Conservation (phyloP, 1,140 invertebrate genomes). For the Campodea augens region DNA sequence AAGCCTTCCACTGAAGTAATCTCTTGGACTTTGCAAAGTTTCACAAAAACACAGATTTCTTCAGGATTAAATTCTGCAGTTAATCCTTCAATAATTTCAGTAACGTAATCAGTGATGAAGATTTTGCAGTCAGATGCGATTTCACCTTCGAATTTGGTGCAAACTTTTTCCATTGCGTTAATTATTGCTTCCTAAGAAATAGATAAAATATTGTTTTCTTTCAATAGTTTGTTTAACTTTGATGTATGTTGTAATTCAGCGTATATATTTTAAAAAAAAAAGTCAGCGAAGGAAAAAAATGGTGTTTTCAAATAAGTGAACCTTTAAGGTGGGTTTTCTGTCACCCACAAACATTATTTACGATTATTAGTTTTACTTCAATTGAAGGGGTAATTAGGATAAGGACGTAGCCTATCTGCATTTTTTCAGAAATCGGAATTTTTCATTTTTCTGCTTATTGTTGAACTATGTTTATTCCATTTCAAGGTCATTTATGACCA, state of each 20-base stretch:
- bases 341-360: too few species aligned
- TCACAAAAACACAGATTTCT: constrained; percentile 54
- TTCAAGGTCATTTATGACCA: too few species aligned
- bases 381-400: too few species aligned
- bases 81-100: constrained; percentile 54
- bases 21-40: constrained; percentile 42
- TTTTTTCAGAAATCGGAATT: too few species aligned
- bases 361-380: too few species aligned
- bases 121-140: constrained; percentile 43
- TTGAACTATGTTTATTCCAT: too few species aligned
- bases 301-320: too few species aligned
- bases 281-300: too few species aligned
- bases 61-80: constrained; percentile 52
- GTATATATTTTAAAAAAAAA: too few species aligned
- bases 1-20: constrained; percentile 1
- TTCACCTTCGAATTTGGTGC: constrained; percentile 39
- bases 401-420: too few species aligned
- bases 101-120: constrained; percentile 55
- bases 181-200: constrained; percentile 42
- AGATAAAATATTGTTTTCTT: constrained; percentile 6
- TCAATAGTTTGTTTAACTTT: neutral
- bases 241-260: neutral
- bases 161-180: constrained; percentile 47
- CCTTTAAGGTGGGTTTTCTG: too few species aligned
- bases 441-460: too few species aligned